A percentile compares a stretch with the other conserved stretches of the same genome.
phyloP scores from a whole-genome alignment of 1,140 invertebrate genomes.

The Camponotus floridanus region DNA sequence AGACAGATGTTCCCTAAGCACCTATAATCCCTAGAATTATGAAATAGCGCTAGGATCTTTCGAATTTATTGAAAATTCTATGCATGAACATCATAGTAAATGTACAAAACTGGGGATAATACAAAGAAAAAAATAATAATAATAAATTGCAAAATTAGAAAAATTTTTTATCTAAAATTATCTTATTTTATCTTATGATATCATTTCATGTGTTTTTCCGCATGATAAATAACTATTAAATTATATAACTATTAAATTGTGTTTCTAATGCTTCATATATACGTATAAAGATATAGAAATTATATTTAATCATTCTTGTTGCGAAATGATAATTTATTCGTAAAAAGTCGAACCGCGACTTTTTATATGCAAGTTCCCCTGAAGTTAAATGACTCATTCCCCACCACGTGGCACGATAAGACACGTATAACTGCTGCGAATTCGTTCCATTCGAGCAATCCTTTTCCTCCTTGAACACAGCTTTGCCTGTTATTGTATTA shows the following conservation, averaged over 20 bases:
- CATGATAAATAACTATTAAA: neutral
- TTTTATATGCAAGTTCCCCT: conserved; percentile 19
- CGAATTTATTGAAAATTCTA: neutral
- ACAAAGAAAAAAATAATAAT: neutral
- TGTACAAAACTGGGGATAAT: neutral
- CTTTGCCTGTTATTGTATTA: conserved; percentile 39
- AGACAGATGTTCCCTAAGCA: conserved; percentile 16
- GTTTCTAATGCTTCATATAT: neutral
- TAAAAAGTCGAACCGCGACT: neutral
- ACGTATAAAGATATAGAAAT: neutral
- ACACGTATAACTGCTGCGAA: conserved; percentile 52
- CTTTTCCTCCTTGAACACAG: conserved; percentile 48
- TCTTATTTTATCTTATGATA: neutral
- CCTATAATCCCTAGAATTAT: neutral
- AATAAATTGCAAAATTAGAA: neutral
- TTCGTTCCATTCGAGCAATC: conserved; percentile 61
- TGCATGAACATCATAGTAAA: neutral
- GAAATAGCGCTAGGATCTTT: neutral
- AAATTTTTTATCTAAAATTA: neutral
- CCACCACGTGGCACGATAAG: conserved; percentile 45
- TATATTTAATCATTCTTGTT: neutral
- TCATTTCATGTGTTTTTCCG: neutral
- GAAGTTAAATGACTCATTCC: conserved; percentile 51
- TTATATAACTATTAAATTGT: neutral
- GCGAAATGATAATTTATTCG: conserved; percentile 37